These are phyloP conservation scores for Urocitellus parryii DNA, from an alignment of 2,113 vertebrate genomes.

Conservation along the genomic window DNA sequence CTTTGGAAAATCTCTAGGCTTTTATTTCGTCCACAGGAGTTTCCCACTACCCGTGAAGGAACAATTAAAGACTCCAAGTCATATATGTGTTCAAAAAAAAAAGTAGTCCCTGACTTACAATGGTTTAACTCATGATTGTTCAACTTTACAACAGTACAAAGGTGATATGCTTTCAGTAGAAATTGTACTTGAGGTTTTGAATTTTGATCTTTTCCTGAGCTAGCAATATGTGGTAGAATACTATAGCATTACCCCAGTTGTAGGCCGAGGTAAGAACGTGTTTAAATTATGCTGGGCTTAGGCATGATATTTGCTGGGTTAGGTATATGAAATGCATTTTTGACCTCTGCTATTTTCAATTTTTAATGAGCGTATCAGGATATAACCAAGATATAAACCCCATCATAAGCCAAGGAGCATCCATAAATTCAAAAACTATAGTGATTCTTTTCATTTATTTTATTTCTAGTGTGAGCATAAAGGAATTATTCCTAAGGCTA, in stretches of 20 bases:
- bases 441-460: neutral
- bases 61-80: neutral
- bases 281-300: neutral
- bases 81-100: neutral
- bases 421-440: neutral
- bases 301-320: neutral
- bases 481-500: neutral
- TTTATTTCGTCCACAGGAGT: slow-evolving; percentile 13
- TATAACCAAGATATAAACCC: neutral
- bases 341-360: neutral
- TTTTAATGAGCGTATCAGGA: neutral
- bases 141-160: neutral
- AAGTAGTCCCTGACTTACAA: too few species aligned
- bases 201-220: neutral
- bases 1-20: slow-evolving; percentile 22
- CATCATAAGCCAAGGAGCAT: neutral
- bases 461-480: neutral
- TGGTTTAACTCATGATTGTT: neutral
- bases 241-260: too few species aligned
- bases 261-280: neutral
- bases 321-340: neutral
- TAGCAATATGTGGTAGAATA: too few species aligned
- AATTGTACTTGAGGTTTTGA: neutral
- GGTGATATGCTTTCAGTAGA: neutral
- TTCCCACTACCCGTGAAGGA: neutral